Evolutionary conservation across 2,797 vertebrate genomes (phyloP), one percentile per base, ranked within the genome.

Genomic region (Poecile montanus): DNA sequence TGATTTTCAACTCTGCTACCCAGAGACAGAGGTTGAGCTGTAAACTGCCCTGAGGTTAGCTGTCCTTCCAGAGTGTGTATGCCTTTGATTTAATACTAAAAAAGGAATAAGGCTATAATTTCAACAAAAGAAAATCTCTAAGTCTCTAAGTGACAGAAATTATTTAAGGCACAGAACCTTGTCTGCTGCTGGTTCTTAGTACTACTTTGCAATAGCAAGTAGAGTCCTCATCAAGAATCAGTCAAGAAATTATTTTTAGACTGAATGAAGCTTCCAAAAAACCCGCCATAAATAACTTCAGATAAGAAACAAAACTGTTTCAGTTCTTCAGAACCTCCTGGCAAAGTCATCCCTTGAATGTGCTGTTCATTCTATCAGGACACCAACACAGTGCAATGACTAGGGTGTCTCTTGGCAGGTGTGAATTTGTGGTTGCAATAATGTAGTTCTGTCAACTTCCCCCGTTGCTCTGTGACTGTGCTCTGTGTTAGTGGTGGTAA

Each of bases 11-110:
- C 88, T 80, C 3, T 0, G 54, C 68, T 94, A 17, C 73, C 80
- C 83, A 80, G 89, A 95, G 93, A 80, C 89, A 82, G 83, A 94
- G 88, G 75, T 84, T 91, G 89, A 85, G 85, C 94, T 93, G 56
- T 84, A 76, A 86, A 89, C 56, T 94, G 68, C 91, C 93, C 88
- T 42, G 67, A 91, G 88, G 74, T 88, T 50, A 36, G 50, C 75
- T 94, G 56, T 44, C 95, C 77, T 88, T 95, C 73, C 65, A 7
- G 56, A 67, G 27, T 8, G 1, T 26, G 3, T 32, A 3, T 47
- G 48, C 38, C 40, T 79, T 78, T 84, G 96, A 47, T 91, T 85
- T 83, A 36, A 70, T 25, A 15, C 56, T 65, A 0, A 54, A 40
- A 83, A 89, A 90, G 72, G 30, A 95, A 66, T 23, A 71, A 88